Conservation (phyloP, 2,888 invertebrate species). For the Eurois occulta region DNA sequence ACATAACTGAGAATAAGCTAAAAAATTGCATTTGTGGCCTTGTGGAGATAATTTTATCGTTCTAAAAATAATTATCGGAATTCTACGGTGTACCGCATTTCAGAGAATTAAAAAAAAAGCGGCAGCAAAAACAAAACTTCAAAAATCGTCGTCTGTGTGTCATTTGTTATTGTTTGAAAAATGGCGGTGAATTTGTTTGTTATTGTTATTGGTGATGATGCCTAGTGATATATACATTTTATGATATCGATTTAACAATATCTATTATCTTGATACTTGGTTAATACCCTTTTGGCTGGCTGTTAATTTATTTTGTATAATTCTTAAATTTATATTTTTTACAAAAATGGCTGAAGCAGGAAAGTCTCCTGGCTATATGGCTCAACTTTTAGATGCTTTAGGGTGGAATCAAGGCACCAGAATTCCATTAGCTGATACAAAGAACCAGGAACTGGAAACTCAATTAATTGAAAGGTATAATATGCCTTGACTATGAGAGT, state of each 20-base stretch:
- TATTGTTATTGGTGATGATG: constrained; percentile 52
- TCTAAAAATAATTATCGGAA: constrained; percentile 1
- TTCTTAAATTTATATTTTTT: constrained; percentile 33
- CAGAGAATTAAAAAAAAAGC: background rate
- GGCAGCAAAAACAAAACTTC: background rate
- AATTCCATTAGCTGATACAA: constrained; percentile 94
- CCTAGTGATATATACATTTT: constrained; percentile 52
- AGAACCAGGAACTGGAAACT: constrained; percentile 90
- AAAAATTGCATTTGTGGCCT: background rate
- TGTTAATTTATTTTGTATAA: constrained; percentile 37
- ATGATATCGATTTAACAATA: constrained; percentile 70
- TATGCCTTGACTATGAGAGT: background rate
- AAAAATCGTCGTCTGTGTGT: constrained; percentile 38
- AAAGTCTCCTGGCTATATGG: constrained; percentile 87
- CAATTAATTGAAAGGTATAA: constrained; percentile 82
- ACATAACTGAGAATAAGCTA: background rate
- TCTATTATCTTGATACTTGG: constrained; percentile 40
- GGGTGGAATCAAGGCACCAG: constrained; percentile 95
- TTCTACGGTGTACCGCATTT: constrained; percentile 20
- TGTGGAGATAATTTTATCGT: no score
- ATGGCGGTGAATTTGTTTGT: constrained; percentile 72
- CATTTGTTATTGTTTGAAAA: constrained; percentile 73
- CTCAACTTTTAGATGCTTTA: constrained; percentile 92
- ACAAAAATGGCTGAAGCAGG: constrained; percentile 74
- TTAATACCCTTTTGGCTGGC: constrained; percentile 51